Evolutionary conservation across 2,113 vertebrate species (phyloP).

Genomic region (Engraulis encrasicolus): DNA sequence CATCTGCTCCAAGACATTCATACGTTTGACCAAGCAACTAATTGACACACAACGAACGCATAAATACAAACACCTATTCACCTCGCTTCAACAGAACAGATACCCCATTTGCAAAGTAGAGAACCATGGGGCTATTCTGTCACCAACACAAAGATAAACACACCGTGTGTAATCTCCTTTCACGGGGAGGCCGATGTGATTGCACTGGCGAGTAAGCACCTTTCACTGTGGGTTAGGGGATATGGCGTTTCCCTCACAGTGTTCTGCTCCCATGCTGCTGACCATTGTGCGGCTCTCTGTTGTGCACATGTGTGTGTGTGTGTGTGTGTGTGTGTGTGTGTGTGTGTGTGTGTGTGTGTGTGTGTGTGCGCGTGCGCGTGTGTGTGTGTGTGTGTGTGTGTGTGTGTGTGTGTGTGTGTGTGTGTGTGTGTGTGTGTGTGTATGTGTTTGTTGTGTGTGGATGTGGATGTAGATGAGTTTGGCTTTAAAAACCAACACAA

Average conservation of each 20-base stretch:
- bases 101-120: neutral
- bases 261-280: constrained; percentile 32
- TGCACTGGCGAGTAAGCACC: constrained; percentile 17
- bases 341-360: too few species aligned
- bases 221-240: constrained; percentile 44
- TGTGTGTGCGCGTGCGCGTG: too few species aligned
- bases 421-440: too few species aligned
- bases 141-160: constrained; percentile 6
- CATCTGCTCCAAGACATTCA: neutral
- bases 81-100: neutral
- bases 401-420: too few species aligned
- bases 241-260: constrained; percentile 52
- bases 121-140: neutral
- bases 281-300: constrained; percentile 44
- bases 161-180: constrained; percentile 15
- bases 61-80: constrained; percentile 3
- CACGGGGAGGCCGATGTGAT: constrained; percentile 15
- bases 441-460: too few species aligned
- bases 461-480: too few species aligned
- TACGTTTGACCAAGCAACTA: neutral
- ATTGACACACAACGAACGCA: neutral
- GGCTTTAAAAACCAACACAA: neutral
- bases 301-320: constrained; percentile 65
- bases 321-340: too few species aligned
- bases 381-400: too few species aligned